A percentile compares a stretch with the other conserved stretches of the same genome.
phyloP scores from a whole-genome alignment of 2,797 vertebrate species.

The Coracias cyanogaster region DNA sequence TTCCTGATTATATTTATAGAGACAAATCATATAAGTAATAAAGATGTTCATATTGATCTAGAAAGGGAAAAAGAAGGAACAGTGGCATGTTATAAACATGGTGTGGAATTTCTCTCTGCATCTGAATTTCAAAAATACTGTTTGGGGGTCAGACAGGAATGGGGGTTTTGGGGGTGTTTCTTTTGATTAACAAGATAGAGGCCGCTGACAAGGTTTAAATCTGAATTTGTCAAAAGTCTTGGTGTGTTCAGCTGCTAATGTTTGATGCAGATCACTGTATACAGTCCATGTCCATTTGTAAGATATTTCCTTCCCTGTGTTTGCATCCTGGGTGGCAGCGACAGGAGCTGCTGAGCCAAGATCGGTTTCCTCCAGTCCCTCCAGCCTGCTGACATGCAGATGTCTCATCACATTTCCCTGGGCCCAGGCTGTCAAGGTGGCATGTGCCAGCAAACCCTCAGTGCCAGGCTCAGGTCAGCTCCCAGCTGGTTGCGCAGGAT shows the following conservation, averaged over 20 bases:
- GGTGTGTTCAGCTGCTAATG: background rate
- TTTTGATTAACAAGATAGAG: background rate
- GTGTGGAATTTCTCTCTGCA: background rate
- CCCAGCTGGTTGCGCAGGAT: accelerated
- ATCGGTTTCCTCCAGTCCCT: background rate
- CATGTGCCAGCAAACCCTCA: accelerated
- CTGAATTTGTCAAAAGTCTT: background rate
- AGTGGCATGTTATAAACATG: background rate
- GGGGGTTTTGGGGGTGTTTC: background rate
- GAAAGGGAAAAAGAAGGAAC: background rate
- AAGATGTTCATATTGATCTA: background rate
- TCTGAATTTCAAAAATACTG: background rate
- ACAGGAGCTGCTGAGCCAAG: background rate
- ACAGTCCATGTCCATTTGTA: background rate
- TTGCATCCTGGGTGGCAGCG: accelerated
- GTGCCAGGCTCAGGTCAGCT: accelerated
- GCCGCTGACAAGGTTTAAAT: background rate
- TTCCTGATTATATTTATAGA: background rate
- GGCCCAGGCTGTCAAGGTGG: accelerated
- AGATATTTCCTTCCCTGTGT: background rate
- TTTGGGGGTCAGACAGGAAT: background rate
- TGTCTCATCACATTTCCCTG: background rate
- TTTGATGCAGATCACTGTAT: accelerated
- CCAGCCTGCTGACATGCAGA: background rate
- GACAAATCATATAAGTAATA: background rate